A percentile compares a stretch with the other conserved stretches of the same genome.
Evolutionary conservation across 2,113 vertebrate genomes (phyloP).

Genomic region (Anguilla rostrata): DNA sequence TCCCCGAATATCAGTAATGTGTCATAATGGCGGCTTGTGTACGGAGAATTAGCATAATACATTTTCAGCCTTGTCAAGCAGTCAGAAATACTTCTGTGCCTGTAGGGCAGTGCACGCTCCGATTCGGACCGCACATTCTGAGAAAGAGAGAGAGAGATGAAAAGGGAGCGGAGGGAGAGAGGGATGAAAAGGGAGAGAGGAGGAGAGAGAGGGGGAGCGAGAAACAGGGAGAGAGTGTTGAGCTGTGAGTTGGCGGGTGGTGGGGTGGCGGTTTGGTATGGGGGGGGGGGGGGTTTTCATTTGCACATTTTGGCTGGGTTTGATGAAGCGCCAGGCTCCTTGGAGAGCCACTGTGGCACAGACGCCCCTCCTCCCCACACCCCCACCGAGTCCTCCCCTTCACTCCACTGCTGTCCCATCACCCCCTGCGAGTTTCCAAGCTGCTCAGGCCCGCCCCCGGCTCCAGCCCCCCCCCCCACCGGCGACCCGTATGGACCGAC

Average conservation of each 20-base stretch:
- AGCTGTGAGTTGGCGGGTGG: too few species aligned
- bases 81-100: slow-evolving; percentile 1
- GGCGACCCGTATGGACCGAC: neutral
- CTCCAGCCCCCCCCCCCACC: slow-evolving; percentile 53
- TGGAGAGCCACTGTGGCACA: slow-evolving; percentile 49
- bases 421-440: slow-evolving; percentile 19
- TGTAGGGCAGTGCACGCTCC: neutral
- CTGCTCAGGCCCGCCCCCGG: neutral
- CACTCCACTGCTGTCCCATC: neutral
- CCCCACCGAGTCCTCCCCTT: too few species aligned
- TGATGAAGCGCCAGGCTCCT: neutral
- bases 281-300: slow-evolving; percentile 19
- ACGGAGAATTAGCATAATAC: neutral
- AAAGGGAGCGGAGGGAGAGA: too few species aligned
- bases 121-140: slow-evolving; percentile 4
- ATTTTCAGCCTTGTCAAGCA: slow-evolving; percentile 5
- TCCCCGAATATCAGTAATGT: slow-evolving; percentile 29
- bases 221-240: too few species aligned
- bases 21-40: slow-evolving; percentile 30
- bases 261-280: too few species aligned
- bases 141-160: slow-evolving; percentile 24
- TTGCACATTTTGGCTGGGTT: slow-evolving; percentile 1
- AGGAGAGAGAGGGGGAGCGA: too few species aligned
- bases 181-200: slow-evolving; percentile 15
- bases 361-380: slow-evolving; percentile 16